These are phyloP conservation scores for Pseudeuparius sepicola DNA, from an alignment of 2,888 invertebrate species.

Conservation along the genomic window DNA sequence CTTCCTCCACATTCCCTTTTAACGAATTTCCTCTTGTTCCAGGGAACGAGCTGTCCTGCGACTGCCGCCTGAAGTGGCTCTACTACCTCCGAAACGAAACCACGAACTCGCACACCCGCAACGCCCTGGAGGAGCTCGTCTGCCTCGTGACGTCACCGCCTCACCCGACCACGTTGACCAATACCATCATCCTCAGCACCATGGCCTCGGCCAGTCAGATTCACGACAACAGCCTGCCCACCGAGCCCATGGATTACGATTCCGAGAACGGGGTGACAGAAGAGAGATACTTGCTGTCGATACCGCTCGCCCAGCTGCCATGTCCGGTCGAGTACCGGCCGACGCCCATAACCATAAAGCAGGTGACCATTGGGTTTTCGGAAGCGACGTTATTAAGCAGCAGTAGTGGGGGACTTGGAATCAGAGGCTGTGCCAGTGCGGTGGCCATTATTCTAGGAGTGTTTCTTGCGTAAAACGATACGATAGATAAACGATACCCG, in stretches of 20 bases:
- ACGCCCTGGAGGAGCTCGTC: conserved; percentile 1
- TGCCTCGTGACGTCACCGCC: background rate
- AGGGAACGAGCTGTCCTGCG: background rate
- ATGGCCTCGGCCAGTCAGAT: no score
- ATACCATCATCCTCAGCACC: no score
- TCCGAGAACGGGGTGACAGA: no score
- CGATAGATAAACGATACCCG: no score
- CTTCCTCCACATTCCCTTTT: no score
- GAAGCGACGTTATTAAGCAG: conserved; percentile 3
- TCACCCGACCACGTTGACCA: no score
- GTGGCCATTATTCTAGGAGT: no score
- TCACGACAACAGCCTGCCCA: no score
- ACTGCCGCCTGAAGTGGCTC: conserved; percentile 1
- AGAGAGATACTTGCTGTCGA: background rate
- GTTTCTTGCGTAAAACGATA: no score
- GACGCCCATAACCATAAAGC: conserved; percentile 1
- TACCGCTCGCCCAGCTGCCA: background rate
- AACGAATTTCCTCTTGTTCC: background rate
- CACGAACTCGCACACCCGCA: background rate
- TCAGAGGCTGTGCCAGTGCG: no score
- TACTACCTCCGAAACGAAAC: conserved; percentile 1
- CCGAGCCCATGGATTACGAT: no score
- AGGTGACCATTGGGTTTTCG: background rate
- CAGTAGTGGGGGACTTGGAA: no score
- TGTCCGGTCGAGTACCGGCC: conserved; percentile 1